A percentile compares a stretch with the other conserved stretches of the same genome.
Evolutionary conservation across 2,797 vertebrate species (phyloP).

Genomic region (Gastrophryne carolinensis): DNA sequence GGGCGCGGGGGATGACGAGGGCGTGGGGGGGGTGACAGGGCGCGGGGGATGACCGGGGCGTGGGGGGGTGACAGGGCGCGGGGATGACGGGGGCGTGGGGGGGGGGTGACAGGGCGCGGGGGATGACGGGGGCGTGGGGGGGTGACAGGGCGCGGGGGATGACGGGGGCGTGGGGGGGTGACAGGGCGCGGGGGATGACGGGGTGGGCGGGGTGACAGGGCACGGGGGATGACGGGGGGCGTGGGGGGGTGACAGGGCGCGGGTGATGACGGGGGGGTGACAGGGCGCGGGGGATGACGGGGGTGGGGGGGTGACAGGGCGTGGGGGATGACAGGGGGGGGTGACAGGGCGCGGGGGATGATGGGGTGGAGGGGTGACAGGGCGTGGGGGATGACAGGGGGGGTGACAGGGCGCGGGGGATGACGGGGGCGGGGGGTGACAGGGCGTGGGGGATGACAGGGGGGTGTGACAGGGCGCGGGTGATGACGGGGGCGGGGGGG

Average conservation of each 20-base stretch:
- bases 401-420: not conserved
- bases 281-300: too few relatives aligned
- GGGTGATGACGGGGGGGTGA: too few relatives aligned
- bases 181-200: too few relatives aligned
- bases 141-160: not conserved
- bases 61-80: not conserved
- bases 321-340: too few relatives aligned
- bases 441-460: too few relatives aligned
- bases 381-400: not conserved
- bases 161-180: too few relatives aligned
- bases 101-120: not conserved
- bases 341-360: not conserved
- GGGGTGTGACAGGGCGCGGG: too few relatives aligned
- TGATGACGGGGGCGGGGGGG: too few relatives aligned
- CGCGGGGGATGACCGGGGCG: not conserved
- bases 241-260: not conserved
- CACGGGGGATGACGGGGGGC: too few relatives aligned
- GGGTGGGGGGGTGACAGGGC: not conserved
- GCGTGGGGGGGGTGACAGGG: not conserved
- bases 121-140: not conserved
- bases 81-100: too few relatives aligned
- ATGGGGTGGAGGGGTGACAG: not conserved
- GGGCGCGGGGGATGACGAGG: not conserved
- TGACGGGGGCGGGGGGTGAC: too few relatives aligned
- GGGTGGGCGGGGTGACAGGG: too few relatives aligned